Percentiles rank a stretch among this genome's conserved stretches.
Evolutionary conservation across 2,797 vertebrate species (phyloP).

Genomic region (Delichon dasypus): DNA sequence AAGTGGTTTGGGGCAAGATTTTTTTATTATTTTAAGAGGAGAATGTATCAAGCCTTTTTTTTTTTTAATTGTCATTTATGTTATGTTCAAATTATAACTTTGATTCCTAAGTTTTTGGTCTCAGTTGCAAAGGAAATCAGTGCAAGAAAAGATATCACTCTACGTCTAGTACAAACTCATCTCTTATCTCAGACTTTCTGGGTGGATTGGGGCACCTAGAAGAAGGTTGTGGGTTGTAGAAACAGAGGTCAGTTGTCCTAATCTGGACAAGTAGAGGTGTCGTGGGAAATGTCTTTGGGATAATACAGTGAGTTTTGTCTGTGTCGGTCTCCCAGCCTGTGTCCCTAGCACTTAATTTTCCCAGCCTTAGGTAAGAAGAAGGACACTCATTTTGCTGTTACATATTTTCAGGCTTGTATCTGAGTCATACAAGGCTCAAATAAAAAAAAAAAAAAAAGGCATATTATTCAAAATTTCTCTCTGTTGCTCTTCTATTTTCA

Average conservation of each 20-base stretch:
- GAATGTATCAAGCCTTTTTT: background rate
- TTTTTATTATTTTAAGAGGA: background rate
- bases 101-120: background rate
- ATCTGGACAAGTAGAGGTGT: background rate
- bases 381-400: rapidly evolving
- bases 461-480: background rate
- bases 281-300: background rate
- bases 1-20: background rate
- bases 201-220: background rate
- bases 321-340: background rate
- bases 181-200: background rate
- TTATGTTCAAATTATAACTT: background rate
- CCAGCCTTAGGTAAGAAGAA: background rate
- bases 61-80: background rate
- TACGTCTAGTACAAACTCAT: background rate
- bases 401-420: background rate
- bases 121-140: background rate
- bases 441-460: background rate
- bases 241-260: background rate
- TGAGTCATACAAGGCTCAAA: background rate
- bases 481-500: background rate
- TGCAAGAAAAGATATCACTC: background rate
- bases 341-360: background rate
- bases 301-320: background rate
- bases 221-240: background rate